These are phyloP conservation scores for Nasonia vitripennis DNA, from an alignment of 1,140 invertebrate genomes.

Conservation along the genomic window DNA sequence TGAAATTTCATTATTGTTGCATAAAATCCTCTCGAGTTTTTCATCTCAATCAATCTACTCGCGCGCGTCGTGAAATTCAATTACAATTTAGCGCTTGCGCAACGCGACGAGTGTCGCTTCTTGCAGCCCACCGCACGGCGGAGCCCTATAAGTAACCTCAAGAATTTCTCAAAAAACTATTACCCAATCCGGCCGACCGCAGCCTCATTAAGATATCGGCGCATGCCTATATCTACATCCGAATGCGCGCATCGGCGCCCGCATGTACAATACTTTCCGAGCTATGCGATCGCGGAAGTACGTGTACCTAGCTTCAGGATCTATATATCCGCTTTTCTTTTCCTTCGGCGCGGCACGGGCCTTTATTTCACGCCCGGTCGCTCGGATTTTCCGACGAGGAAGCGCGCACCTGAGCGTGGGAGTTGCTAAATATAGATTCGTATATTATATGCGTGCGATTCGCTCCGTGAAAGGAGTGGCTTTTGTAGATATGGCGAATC, in stretches of 20 bases:
- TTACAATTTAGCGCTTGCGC: too few relatives aligned
- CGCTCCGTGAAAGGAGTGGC: not conserved
- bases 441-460: too few relatives aligned
- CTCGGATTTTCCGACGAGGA: not conserved
- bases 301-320: not conserved
- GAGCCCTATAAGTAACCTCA: not conserved
- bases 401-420: not conserved
- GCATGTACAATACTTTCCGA: not conserved
- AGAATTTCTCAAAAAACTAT: not conserved
- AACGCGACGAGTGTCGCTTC: too few relatives aligned
- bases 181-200: not conserved
- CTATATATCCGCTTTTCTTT: constrained; percentile 13
- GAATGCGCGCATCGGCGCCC: too few relatives aligned
- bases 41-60: too few relatives aligned
- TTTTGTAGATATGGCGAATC: not conserved
- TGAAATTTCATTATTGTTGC: too few relatives aligned
- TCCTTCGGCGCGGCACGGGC: not conserved
- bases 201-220: too few relatives aligned
- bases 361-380: not conserved
- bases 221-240: too few relatives aligned
- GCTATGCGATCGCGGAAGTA: not conserved
- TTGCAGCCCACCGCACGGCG: too few relatives aligned
- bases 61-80: too few relatives aligned
- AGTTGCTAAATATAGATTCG: too few relatives aligned
- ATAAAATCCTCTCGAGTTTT: too few relatives aligned